These are phyloP conservation scores for Podargus strigoides DNA, from an alignment of 2,797 vertebrate species.

Conservation along the genomic window DNA sequence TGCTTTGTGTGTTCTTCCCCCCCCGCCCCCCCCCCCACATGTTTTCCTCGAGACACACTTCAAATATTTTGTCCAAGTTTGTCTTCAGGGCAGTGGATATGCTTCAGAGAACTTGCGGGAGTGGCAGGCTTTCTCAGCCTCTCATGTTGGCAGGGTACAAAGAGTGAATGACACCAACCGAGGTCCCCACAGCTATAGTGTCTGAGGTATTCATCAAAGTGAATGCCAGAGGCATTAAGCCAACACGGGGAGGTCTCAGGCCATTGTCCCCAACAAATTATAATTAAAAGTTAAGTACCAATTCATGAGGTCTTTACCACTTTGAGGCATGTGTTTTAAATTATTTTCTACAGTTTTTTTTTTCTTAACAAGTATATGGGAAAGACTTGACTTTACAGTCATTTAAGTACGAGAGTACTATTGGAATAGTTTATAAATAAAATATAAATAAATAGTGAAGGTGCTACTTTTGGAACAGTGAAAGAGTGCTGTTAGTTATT, in stretches of 20 bases:
- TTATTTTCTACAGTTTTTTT: neutral
- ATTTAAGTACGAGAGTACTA: neutral
- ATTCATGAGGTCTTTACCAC: neutral
- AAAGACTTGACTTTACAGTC: neutral
- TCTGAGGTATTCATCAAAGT: neutral
- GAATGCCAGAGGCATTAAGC: slow-evolving; percentile 1
- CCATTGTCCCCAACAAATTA: slow-evolving; percentile 26
- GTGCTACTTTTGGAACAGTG: neutral
- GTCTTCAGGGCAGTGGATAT: neutral
- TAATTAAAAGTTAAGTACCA: neutral
- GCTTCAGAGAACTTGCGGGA: neutral
- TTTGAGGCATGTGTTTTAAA: neutral
- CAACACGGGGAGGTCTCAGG: neutral
- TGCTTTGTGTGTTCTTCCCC: neutral
- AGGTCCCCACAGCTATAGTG: neutral
- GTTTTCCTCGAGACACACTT: neutral
- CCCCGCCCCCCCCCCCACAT: no score
- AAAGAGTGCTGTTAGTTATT: neutral
- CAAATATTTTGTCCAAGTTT: neutral
- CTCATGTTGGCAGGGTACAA: neutral
- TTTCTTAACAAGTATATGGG: neutral
- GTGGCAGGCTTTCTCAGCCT: neutral
- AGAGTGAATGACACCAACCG: neutral
- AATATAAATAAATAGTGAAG: no score
- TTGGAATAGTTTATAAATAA: neutral